These are phyloP conservation scores for Didymodactylos carnosus DNA, from an alignment of 2,888 invertebrate genomes.

Conservation along the genomic window DNA sequence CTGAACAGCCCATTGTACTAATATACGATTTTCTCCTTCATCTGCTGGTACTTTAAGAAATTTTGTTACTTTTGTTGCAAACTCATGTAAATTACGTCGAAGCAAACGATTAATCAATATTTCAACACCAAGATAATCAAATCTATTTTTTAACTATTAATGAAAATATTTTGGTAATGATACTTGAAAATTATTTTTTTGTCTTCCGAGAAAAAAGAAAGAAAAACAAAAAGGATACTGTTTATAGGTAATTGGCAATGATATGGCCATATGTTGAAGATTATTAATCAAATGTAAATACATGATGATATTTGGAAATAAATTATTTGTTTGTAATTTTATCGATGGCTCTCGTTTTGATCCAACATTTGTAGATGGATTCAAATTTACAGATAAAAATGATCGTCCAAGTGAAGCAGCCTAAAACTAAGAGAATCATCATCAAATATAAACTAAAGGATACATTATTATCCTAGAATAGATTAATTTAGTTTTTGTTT, in stretches of 20 bases:
- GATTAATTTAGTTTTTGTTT: not conserved
- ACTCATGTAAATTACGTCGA: not conserved
- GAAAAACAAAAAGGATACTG: not conserved
- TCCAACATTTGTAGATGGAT: not conserved
- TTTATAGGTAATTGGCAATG: not conserved
- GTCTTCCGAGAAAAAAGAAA: not conserved
- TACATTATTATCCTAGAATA: not conserved
- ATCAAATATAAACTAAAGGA: not conserved
- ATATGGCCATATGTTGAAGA: not conserved
- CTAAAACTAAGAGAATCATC: too few species aligned
- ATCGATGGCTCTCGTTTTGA: not conserved
- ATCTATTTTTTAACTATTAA: not conserved
- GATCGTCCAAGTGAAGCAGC: not conserved
- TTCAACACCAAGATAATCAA: not conserved
- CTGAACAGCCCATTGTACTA: not conserved
- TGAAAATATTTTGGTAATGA: not conserved
- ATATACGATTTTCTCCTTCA: not conserved
- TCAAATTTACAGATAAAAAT: not conserved
- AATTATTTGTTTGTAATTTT: not conserved
- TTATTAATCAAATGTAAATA: not conserved
- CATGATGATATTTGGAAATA: not conserved
- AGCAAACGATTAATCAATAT: not conserved
- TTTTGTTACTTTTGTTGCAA: not conserved
- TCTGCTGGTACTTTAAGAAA: not conserved
- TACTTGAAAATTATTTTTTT: too few species aligned